These are phyloP conservation scores for Nasonia vitripennis DNA, from an alignment of 1,140 invertebrate species.

Conservation along the genomic window DNA sequence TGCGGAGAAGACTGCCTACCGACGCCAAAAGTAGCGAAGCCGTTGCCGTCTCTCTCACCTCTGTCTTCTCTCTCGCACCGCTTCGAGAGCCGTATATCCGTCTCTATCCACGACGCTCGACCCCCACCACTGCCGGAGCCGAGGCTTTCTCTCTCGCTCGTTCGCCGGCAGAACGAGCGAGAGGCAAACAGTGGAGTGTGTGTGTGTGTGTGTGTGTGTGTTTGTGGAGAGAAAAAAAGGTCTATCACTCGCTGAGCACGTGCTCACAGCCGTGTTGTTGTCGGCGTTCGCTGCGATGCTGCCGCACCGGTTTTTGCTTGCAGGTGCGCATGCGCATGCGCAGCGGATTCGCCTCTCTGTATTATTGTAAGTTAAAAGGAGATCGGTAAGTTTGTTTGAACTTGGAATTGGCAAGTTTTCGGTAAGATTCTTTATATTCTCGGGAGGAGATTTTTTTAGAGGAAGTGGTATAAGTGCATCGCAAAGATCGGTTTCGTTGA, in stretches of 20 bases:
- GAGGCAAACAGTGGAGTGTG: neutral
- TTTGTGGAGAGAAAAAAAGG: slow-evolving; percentile 32
- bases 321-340: too few species aligned
- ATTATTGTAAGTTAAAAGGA: too few species aligned
- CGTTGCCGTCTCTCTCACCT: neutral
- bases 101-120: neutral
- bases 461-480: too few species aligned
- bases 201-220: neutral
- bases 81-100: neutral
- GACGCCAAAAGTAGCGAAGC: slow-evolving; percentile 11
- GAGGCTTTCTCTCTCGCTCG: neutral
- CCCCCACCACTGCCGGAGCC: neutral
- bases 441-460: too few species aligned
- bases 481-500: too few species aligned
- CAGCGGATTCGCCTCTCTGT: too few species aligned
- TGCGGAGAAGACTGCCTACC: slow-evolving; percentile 28
- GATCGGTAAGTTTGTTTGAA: too few species aligned
- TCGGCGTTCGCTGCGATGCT: neutral
- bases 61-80: neutral
- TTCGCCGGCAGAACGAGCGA: neutral
- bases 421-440: too few species aligned
- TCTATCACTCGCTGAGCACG: slow-evolving; percentile 66
- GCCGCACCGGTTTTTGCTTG: neutral
- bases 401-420: too few species aligned
- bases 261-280: slow-evolving; percentile 54